A percentile compares a stretch with the other conserved stretches of the same genome.
These are phyloP conservation scores for Phataginus tricuspis DNA, from an alignment of 2,797 vertebrate genomes.

Conservation along the genomic window DNA sequence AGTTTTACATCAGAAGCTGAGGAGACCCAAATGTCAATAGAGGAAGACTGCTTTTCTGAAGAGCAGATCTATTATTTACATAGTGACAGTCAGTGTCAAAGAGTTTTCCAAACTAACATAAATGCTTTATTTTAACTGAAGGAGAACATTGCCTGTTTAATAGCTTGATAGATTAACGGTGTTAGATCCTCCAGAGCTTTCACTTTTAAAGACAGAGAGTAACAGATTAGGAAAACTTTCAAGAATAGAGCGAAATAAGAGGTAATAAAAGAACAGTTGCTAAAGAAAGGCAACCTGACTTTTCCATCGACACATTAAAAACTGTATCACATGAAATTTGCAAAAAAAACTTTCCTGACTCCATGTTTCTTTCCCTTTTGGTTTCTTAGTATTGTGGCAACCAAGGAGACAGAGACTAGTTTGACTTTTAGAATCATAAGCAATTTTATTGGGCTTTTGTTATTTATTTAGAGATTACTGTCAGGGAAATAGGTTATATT, in stretches of 20 bases:
- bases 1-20: background rate
- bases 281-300: background rate
- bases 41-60: conserved; percentile 28
- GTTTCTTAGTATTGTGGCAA: background rate
- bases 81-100: background rate
- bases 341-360: background rate
- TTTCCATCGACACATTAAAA: background rate
- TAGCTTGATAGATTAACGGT: background rate
- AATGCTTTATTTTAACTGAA: conserved; percentile 35
- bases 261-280: background rate
- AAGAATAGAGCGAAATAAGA: background rate
- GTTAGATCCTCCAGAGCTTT: background rate
- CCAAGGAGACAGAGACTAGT: background rate
- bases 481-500: background rate
- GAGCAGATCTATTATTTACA: conserved; percentile 4
- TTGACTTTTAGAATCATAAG: background rate
- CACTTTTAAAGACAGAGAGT: conserved; percentile 38
- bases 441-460: background rate
- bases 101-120: background rate
- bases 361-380: background rate
- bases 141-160: background rate
- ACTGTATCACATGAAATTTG: background rate
- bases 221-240: background rate
- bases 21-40: background rate
- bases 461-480: background rate